Base-by-base conservation (phyloP, 2,113 vertebrate genomes). In the Pseudois nayaur region DNA sequence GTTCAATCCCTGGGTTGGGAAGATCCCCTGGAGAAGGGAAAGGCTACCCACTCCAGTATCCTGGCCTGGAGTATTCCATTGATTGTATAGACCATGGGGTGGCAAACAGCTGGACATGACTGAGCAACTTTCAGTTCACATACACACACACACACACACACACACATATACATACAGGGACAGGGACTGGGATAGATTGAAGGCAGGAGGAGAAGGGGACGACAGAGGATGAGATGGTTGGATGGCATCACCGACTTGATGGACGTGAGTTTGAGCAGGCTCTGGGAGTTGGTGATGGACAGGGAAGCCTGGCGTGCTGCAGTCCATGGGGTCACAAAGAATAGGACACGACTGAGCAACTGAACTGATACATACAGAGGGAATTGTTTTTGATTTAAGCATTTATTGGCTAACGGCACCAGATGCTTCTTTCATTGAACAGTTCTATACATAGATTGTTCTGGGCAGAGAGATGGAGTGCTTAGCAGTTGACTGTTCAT, bases 91-190 rank as follows among this genome's bases (percentile, higher is more conserved):
- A 12, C 9, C 19, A 1, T 71, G 17, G 64, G 19, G n/a, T 71
- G 0, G 1, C n/a, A 36, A 64, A 64, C 19, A 71, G 64, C 21
- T 36, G n/a, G 64, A 71, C n/a, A 36, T 3, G 0, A 71, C n/a
- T 36, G 19, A 71, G 64, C 64, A 21, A 71, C 64, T 67, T 67
- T 67, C 64, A 67, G 8, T 71, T 71, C 64, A 23, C 64, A 36
- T 3, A n/a, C 2, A 31, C 6, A 64, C 3, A 67, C 62, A 64
- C 3, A 8, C 0, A 33, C 3, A 67, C 0, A 21, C 64, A 71
- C 2, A 10, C 16, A 67, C 4, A 36, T 2, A 71, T 36, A 36
- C n/a, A 71, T 12, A 36, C 19, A 71, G n/a, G 64, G 33, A 19
- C 33, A 36, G 64, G 64, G 9, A 36, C 64, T 71, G 64, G 64